These are phyloP conservation scores for Perizoma flavofasciatum DNA, from an alignment of 2,888 invertebrate species.

Conservation along the genomic window DNA sequence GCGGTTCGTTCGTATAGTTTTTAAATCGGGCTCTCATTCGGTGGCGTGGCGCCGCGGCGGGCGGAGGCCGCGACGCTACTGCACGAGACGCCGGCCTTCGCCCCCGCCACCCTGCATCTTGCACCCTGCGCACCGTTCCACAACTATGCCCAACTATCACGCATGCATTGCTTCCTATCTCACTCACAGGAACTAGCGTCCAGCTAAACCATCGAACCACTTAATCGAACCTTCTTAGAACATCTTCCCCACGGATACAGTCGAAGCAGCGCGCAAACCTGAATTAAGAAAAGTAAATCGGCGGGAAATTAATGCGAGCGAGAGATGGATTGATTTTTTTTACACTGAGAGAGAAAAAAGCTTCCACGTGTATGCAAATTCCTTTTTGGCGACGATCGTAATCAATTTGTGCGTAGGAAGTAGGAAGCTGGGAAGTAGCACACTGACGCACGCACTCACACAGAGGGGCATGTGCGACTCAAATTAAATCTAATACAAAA, in stretches of 20 bases:
- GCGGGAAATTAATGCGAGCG: slow-evolving; percentile 56
- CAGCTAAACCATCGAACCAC: slow-evolving; percentile 2
- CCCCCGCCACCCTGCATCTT: slow-evolving; percentile 45
- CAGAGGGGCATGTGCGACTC: slow-evolving; percentile 57
- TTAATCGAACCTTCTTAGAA: slow-evolving; percentile 4
- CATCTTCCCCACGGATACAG: slow-evolving; percentile 16
- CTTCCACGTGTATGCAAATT: slow-evolving; percentile 77
- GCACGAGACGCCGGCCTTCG: slow-evolving; percentile 44
- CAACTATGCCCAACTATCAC: slow-evolving; percentile 59
- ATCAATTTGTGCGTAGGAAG: slow-evolving; percentile 83
- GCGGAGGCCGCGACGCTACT: slow-evolving; percentile 68
- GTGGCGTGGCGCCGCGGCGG: slow-evolving; percentile 75
- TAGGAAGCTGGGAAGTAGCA: slow-evolving; percentile 53
- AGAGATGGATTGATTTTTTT: slow-evolving; percentile 51
- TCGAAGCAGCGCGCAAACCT: slow-evolving; percentile 33
- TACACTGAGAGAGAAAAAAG: slow-evolving; percentile 45
- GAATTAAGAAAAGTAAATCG: slow-evolving; percentile 49
- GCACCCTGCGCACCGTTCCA: slow-evolving; percentile 51
- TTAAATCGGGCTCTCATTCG: slow-evolving; percentile 82
- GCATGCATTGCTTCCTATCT: slow-evolving; percentile 59
- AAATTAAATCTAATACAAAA: slow-evolving; percentile 85
- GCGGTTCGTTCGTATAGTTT: slow-evolving; percentile 82
- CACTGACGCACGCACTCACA: slow-evolving; percentile 52
- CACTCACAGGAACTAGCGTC: slow-evolving; percentile 1
- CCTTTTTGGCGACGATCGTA: slow-evolving; percentile 79